Evolutionary conservation across 2,797 vertebrate genomes (phyloP).

Genomic region (Heteromormyrus szaboi): DNA sequence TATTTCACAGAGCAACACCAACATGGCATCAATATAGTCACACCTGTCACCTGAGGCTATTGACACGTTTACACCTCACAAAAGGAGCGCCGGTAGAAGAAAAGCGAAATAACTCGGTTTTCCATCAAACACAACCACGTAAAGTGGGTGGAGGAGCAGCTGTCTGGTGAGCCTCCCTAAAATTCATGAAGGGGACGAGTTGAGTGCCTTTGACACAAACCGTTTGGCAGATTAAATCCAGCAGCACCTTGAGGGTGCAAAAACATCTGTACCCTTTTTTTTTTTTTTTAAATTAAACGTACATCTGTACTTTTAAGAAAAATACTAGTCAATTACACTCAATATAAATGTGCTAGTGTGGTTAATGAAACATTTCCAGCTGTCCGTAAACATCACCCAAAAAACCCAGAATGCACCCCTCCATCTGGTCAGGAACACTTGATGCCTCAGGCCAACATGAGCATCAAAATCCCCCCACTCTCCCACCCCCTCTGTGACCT

Average conservation of each 20-base stretch:
- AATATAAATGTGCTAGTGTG: not conserved
- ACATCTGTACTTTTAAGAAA: not conserved
- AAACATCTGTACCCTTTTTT: not conserved
- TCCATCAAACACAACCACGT: not conserved
- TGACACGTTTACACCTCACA: not conserved
- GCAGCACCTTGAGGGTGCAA: not conserved
- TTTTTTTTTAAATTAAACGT: not conserved
- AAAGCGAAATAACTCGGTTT: not conserved
- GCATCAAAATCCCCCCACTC: conserved; percentile 8
- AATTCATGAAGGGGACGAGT: not conserved
- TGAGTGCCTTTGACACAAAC: not conserved
- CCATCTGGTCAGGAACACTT: not conserved
- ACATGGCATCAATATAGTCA: not conserved
- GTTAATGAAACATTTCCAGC: not conserved
- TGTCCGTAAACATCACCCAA: not conserved
- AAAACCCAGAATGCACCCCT: not conserved
- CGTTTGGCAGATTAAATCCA: conserved; percentile 17
- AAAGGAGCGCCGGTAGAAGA: not conserved
- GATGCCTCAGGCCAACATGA: conserved; percentile 33
- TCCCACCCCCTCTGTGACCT: not conserved
- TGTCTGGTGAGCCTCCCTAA: not conserved
- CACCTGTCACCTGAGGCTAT: not conserved
- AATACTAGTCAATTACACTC: not conserved
- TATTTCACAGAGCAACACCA: not conserved
- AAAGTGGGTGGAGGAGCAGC: not conserved